Percentiles rank a stretch among this genome's conserved stretches.
These are phyloP conservation scores for Psilopogon haemacephalus DNA, from an alignment of 2,113 vertebrate genomes.

Conservation along the genomic window DNA sequence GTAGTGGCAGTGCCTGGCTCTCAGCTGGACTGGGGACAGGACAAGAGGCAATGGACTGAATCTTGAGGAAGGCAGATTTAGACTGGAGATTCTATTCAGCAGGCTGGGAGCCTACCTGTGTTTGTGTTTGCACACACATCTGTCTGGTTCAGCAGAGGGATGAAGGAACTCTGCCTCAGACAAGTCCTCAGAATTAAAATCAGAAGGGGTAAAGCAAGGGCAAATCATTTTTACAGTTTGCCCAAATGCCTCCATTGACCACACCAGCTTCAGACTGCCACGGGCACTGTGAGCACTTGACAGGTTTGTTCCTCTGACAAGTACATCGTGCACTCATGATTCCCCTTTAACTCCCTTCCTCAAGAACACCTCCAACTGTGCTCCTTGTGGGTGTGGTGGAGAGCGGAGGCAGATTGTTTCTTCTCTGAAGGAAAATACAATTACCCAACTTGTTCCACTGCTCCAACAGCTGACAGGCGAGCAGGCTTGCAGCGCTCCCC, in stretches of 20 bases:
- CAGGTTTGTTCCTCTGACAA: constrained; percentile 30
- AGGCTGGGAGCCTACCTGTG: background rate
- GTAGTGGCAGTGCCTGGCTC: background rate
- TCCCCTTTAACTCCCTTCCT: constrained; percentile 30
- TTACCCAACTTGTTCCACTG: constrained; percentile 33
- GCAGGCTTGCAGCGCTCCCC: background rate
- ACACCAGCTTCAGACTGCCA: constrained; percentile 26
- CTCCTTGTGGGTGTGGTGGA: constrained; percentile 10
- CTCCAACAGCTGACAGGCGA: constrained; percentile 43
- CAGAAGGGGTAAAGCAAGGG: background rate
- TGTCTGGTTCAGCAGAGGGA: background rate
- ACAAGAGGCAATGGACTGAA: no score
- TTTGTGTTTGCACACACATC: background rate
- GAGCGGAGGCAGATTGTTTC: background rate
- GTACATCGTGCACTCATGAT: constrained; percentile 1
- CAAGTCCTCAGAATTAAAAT: background rate
- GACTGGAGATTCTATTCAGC: fast-evolving
- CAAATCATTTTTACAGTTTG: constrained; percentile 18
- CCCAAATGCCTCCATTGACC: background rate
- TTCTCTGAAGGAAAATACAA: constrained; percentile 47
- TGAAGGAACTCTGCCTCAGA: constrained; percentile 9
- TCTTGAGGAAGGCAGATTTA: no score
- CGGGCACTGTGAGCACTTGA: background rate
- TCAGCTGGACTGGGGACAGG: background rate
- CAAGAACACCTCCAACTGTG: constrained; percentile 19